Conservation (phyloP, 2,113 vertebrate species). For the Synchiropus splendidus region DNA sequence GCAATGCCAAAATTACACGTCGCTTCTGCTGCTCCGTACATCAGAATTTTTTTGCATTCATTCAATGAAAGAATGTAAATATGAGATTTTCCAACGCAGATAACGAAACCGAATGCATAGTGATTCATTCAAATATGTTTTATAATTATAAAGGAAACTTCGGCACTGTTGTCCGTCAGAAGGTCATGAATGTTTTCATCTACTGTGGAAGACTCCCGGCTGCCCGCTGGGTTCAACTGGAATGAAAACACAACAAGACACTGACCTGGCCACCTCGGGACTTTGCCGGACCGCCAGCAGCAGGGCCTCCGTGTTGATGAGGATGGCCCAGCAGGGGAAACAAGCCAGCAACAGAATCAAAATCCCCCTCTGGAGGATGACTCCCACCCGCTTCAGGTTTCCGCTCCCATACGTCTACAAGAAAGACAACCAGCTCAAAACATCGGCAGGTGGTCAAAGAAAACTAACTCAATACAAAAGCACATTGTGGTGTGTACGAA, state of each 20-base stretch:
- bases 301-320: conserved; percentile 81
- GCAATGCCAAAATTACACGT: too few species aligned
- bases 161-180: neutral
- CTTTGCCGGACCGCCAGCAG: conserved; percentile 75
- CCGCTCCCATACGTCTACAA: conserved; percentile 80
- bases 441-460: conserved; percentile 6
- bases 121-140: too few species aligned
- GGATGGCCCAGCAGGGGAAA: conserved; percentile 90
- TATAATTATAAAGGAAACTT: neutral
- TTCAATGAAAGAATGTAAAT: too few species aligned
- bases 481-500: conserved; percentile 8
- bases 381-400: conserved; percentile 84
- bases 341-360: conserved; percentile 85
- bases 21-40: too few species aligned
- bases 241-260: too few species aligned
- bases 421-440: conserved; percentile 6
- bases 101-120: too few species aligned
- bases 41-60: too few species aligned
- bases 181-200: neutral
- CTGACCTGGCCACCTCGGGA: conserved; percentile 76
- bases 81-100: too few species aligned
- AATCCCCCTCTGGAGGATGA: conserved; percentile 78
- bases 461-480: conserved; percentile 21
- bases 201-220: neutral
- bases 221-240: too few species aligned